These are phyloP conservation scores for Tetrapedia diversipes DNA, from an alignment of 2,888 invertebrate genomes.

Conservation along the genomic window DNA sequence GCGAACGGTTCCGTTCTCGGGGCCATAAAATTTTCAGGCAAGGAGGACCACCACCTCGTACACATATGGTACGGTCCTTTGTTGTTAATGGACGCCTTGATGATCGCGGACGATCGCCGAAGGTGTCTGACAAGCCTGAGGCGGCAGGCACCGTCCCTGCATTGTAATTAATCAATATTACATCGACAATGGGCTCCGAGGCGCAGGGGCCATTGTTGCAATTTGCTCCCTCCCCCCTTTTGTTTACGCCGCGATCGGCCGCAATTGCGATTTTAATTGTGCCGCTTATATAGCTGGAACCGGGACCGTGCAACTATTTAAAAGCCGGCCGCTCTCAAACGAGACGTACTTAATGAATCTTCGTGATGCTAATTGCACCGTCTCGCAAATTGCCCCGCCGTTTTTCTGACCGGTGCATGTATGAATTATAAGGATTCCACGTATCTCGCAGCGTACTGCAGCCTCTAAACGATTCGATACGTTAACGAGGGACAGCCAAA, in stretches of 20 bases:
- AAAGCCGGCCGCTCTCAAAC: constrained; percentile 15
- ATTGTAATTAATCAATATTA: constrained; percentile 82
- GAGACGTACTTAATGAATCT: constrained; percentile 28
- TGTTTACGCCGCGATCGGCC: constrained; percentile 67
- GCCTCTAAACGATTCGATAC: neutral
- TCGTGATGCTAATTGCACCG: constrained; percentile 6
- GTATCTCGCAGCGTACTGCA: neutral
- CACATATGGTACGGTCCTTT: constrained; percentile 28
- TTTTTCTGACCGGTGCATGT: neutral
- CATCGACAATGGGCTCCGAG: constrained; percentile 76
- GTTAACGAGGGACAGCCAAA: neutral
- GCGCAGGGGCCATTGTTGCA: constrained; percentile 75
- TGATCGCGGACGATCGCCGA: constrained; percentile 73
- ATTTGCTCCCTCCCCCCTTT: constrained; percentile 69
- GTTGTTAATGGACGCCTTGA: constrained; percentile 69
- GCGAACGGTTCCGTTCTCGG: neutral
- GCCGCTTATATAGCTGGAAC: constrained; percentile 45
- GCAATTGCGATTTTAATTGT: constrained; percentile 78
- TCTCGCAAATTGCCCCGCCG: constrained; percentile 16
- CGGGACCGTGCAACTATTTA: constrained; percentile 9
- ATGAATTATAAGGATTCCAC: constrained; percentile 2
- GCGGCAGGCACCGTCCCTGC: constrained; percentile 67
- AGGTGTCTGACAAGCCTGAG: constrained; percentile 54
- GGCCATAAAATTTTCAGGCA: constrained; percentile 18
- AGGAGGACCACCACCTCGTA: constrained; percentile 25